Evolutionary conservation across 2,797 vertebrate genomes (phyloP), one percentile per base, ranked within the genome.

Genomic region (Tolypeutes matacus): DNA sequence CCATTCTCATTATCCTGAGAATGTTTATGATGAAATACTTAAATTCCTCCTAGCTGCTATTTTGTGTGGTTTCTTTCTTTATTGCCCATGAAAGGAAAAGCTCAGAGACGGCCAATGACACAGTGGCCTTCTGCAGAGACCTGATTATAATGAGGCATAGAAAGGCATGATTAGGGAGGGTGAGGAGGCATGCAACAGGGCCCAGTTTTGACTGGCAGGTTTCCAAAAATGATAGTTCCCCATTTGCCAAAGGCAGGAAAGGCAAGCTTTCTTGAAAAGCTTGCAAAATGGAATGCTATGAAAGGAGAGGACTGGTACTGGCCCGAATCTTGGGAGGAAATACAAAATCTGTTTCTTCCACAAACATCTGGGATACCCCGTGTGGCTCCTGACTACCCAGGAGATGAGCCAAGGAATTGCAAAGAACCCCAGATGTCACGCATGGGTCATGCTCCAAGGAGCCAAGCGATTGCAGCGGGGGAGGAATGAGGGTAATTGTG

Each of bases 1-100:
- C 91, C 95, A 94, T 84, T 80, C 89, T 97, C 96, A 97, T 95
- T 86, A 97, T 84, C 92, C 95, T 4, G 58, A 92, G 83, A 97
- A 97, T 69, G 96, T 62, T 92, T 78, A 95, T 86, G 77, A 97
- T 96, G 64, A 97, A 97, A 97, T 46, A 92, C 34, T 87, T 91
- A 83, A 96, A 89, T 46, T 17, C 92, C 58, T 86, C 78, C 89
- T 89, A 11, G 34, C 42, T 89, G 91, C 83, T 97, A 27, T 93
- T 97, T 95, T 58, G 12, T 10, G 77, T 11, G 46, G 3, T 82
- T 93, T 89, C 83, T 95, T 86, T 65, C 75, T 92, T 96, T 78
- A 80, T 18, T 94, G 72, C 36, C 72, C 29, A 93, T 17, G 67
- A 94, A 95, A 92, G 96, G 77, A 76, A 86, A 81, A 56, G 17